Conservation (phyloP, 2,888 invertebrate genomes). For the Andricus curvator region DNA sequence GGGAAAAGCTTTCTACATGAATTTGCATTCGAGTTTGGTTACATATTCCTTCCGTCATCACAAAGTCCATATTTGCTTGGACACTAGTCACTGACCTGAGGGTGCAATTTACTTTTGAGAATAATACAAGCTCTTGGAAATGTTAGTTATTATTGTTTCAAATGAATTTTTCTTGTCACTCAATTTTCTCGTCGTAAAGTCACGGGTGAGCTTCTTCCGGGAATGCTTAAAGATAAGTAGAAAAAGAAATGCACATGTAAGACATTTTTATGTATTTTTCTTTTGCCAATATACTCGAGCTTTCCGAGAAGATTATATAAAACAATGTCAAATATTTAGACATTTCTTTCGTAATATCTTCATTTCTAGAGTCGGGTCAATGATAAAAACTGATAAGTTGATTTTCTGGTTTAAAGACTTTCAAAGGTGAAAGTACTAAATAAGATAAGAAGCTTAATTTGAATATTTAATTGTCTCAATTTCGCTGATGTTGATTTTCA, state of each 20-base stretch:
- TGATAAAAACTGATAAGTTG: background rate
- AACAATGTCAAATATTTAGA: background rate
- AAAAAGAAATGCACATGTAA: background rate
- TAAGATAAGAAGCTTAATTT: constrained; percentile 29
- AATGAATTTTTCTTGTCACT: background rate
- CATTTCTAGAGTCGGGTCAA: background rate
- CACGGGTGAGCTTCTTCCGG: background rate
- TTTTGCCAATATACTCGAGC: background rate
- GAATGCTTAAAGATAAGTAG: background rate
- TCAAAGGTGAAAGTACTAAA: constrained; percentile 53
- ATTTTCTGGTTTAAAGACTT: constrained; percentile 47
- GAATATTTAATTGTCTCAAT: background rate
- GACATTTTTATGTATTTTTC: background rate
- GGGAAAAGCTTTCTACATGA: constrained; percentile 23
- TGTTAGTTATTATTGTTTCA: background rate
- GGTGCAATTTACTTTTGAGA: background rate
- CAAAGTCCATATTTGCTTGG: constrained; percentile 11
- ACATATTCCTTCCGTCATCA: background rate
- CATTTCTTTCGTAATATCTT: background rate
- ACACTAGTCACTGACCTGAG: background rate
- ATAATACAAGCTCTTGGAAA: constrained; percentile 3
- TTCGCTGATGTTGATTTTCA: background rate
- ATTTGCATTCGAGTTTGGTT: constrained; percentile 17
- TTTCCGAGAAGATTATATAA: background rate
- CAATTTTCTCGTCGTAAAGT: background rate